These are phyloP conservation scores for Noctua fimbriata DNA, from an alignment of 2,888 invertebrate genomes.

Conservation along the genomic window DNA sequence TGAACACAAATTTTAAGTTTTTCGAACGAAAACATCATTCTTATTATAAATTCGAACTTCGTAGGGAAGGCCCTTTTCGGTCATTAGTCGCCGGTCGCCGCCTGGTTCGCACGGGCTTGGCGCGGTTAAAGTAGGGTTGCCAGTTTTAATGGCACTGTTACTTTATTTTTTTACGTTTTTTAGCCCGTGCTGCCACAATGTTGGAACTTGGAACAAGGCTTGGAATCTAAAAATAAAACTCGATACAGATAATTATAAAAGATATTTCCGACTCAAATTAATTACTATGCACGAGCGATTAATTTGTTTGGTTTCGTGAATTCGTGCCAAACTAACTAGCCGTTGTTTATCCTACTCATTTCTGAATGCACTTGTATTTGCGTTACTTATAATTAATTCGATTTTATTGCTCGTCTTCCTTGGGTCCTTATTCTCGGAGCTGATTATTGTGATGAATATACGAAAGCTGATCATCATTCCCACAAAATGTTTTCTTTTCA, in stretches of 20 bases:
- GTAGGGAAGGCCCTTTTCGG: conserved; percentile 68
- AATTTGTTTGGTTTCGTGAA: not conserved
- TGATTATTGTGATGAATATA: not conserved
- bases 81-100: conserved; percentile 69
- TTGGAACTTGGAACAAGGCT: not conserved
- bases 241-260: not conserved
- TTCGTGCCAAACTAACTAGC: conserved; percentile 30
- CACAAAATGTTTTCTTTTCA: not conserved
- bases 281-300: not conserved
- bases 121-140: conserved; percentile 57
- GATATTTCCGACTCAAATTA: conserved; percentile 4
- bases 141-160: conserved; percentile 24
- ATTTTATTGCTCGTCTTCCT: not conserved
- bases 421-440: not conserved
- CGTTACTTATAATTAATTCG: not conserved
- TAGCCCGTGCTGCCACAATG: not conserved
- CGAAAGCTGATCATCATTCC: not conserved
- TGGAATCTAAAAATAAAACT: not conserved
- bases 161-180: conserved; percentile 35
- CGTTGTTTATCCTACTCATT: conserved; percentile 1
- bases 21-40: conserved; percentile 59
- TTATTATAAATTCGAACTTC: conserved; percentile 71
- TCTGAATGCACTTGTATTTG: not conserved
- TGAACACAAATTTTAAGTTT: conserved; percentile 66
- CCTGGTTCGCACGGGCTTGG: conserved; percentile 57